phyloP scores from a whole-genome alignment of 1,140 invertebrate genomes.

The Triops cancriformis region DNA sequence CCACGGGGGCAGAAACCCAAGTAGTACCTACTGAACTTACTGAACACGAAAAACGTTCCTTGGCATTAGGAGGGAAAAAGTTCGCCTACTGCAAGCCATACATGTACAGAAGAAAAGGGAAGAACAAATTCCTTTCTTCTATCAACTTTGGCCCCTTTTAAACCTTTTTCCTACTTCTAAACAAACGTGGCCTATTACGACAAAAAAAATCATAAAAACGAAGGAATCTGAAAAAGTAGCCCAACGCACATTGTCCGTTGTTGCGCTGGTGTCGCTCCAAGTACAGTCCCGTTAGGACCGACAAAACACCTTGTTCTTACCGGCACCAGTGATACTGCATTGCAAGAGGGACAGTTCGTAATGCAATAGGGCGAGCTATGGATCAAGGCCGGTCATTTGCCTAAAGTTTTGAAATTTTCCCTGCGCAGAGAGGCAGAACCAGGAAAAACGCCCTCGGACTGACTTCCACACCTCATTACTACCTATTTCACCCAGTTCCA shows the following conservation, averaged over 20 bases:
- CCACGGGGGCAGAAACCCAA: not conserved
- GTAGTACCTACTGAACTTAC: not conserved
- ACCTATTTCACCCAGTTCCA: not conserved
- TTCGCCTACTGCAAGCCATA: not conserved
- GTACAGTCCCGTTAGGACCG: not conserved
- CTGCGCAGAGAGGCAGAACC: not conserved
- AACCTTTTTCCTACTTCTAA: too few species aligned
- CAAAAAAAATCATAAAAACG: not conserved
- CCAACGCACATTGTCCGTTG: not conserved
- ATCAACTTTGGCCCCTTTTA: too few species aligned
- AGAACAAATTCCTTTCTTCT: not conserved
- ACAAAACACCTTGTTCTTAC: not conserved
- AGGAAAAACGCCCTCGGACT: not conserved
- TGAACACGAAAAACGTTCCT: conserved; percentile 2
- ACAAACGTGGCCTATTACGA: too few species aligned
- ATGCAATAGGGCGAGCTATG: not conserved
- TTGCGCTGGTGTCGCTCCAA: not conserved
- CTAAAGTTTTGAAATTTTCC: not conserved
- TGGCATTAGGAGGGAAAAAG: not conserved
- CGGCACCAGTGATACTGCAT: not conserved
- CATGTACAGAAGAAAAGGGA: not conserved
- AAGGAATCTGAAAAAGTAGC: not conserved
- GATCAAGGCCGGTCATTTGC: conserved; percentile 12
- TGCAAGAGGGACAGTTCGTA: not conserved
- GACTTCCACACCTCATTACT: not conserved